Percentiles rank a stretch among this genome's conserved stretches.
phyloP scores from a whole-genome alignment of 2,113 vertebrate genomes.

The Lota lota region DNA sequence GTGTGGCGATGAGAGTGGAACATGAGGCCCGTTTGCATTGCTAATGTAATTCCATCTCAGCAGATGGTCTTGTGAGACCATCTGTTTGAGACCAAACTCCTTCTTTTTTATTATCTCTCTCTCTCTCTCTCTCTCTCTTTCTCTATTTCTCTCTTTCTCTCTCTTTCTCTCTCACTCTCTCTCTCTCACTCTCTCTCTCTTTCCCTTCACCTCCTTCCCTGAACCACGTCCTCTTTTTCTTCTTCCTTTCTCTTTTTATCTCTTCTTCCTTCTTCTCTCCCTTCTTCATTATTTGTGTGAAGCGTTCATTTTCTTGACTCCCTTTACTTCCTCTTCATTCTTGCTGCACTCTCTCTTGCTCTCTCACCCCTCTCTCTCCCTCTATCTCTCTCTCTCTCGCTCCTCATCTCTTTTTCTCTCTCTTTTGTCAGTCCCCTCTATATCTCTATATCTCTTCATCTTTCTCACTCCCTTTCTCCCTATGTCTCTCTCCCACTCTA shows the following conservation, averaged over 20 bases:
- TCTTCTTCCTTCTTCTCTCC: not conserved
- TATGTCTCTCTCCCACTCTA: not conserved
- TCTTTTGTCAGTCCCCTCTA: not conserved
- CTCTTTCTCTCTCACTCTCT: constrained; percentile 6
- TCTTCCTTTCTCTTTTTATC: not conserved
- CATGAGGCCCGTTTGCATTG: constrained; percentile 49
- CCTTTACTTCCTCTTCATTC: too few relatives aligned
- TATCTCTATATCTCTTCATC: constrained; percentile 4
- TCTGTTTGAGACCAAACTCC: constrained; percentile 33
- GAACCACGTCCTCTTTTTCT: constrained; percentile 12
- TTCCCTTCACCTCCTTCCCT: not conserved
- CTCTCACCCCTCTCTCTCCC: too few relatives aligned
- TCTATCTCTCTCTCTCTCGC: not conserved
- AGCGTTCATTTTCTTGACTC: too few relatives aligned
- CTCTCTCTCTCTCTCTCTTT: constrained; percentile 16
- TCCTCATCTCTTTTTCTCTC: constrained; percentile 4
- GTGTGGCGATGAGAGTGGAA: constrained; percentile 49
- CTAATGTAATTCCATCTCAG: constrained; percentile 65
- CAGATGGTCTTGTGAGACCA: constrained; percentile 63
- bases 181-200: not conserved
- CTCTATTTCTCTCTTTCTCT: constrained; percentile 7
- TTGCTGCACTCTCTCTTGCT: too few relatives aligned
- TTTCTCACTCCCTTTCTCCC: not conserved
- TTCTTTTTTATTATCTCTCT: constrained; percentile 3
- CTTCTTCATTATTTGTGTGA: too few relatives aligned